phyloP scores from a whole-genome alignment of 2,888 invertebrate species.

The Leptinotarsa haldemani region DNA sequence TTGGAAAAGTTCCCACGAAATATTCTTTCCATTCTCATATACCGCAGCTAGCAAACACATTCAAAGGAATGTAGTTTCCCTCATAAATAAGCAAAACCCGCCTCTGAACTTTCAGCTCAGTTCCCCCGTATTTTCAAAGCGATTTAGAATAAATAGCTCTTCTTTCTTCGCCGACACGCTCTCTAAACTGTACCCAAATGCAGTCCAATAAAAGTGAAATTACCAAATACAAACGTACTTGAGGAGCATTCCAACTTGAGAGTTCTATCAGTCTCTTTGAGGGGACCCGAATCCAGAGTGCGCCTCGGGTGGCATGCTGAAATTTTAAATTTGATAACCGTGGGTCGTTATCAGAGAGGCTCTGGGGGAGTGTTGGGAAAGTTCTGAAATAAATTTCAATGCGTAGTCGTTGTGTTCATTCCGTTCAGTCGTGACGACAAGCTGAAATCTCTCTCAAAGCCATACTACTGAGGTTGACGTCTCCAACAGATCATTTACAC shows the following conservation, averaged over 20 bases:
- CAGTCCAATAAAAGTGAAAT: conserved; percentile 48
- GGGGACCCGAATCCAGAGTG: conserved; percentile 27
- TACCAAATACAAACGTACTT: conserved; percentile 47
- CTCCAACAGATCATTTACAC: too few species aligned
- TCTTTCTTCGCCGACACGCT: conserved; percentile 6
- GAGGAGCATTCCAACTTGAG: conserved; percentile 37
- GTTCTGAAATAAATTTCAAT: not conserved
- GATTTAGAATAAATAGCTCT: conserved; percentile 14
- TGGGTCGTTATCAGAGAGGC: conserved; percentile 9
- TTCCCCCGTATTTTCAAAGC: conserved; percentile 18
- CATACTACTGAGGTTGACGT: not conserved
- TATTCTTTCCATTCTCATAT: too few species aligned
- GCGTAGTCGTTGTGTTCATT: not conserved
- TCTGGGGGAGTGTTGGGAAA: not conserved
- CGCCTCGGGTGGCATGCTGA: conserved; percentile 19
- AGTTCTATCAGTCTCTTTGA: conserved; percentile 28
- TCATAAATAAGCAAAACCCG: conserved; percentile 13
- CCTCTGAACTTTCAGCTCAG: conserved; percentile 5
- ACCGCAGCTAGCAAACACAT: not conserved
- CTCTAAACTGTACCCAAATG: conserved; percentile 20
- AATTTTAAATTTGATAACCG: conserved; percentile 30
- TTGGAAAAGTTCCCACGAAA: too few species aligned
- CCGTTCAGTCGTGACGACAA: not conserved
- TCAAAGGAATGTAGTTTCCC: conserved; percentile 1
- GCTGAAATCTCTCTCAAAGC: not conserved